Conservation (phyloP, 2,797 vertebrate species). For the Cheracebus regulus region DNA sequence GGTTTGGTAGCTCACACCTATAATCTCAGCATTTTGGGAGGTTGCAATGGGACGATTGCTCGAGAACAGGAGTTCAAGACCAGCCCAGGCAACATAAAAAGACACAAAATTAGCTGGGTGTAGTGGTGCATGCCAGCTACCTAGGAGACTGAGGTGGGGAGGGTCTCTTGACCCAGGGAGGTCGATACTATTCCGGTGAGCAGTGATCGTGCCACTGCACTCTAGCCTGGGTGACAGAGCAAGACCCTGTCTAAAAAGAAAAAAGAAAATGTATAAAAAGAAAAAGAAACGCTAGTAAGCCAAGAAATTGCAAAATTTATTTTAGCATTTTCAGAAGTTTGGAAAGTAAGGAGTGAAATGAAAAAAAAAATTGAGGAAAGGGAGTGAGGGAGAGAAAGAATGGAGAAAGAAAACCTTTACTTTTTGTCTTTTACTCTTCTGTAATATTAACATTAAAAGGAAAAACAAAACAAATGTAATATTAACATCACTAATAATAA, state of each 20-base stretch:
- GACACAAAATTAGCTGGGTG: background rate
- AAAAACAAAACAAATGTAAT: background rate
- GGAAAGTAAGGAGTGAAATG: background rate
- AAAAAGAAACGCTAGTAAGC: background rate
- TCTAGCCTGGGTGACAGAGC: background rate
- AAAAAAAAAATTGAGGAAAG: background rate
- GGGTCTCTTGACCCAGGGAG: background rate
- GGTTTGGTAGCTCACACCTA: background rate
- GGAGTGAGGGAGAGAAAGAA: background rate
- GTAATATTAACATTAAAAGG: background rate
- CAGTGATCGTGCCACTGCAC: background rate
- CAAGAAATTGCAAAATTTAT: background rate
- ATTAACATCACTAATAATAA: background rate
- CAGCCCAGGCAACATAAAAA: background rate
- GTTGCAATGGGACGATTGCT: background rate
- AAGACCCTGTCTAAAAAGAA: background rate
- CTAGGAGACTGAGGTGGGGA: background rate
- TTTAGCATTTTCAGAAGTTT: background rate
- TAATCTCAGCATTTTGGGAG: background rate
- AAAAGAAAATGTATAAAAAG: too few species aligned
- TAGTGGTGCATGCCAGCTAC: background rate
- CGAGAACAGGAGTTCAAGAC: background rate
- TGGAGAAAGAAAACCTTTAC: background rate
- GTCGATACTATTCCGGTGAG: background rate
- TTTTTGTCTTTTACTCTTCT: background rate